Conservation (phyloP, 2,888 invertebrate species). For the Malacosoma neustria region DNA sequence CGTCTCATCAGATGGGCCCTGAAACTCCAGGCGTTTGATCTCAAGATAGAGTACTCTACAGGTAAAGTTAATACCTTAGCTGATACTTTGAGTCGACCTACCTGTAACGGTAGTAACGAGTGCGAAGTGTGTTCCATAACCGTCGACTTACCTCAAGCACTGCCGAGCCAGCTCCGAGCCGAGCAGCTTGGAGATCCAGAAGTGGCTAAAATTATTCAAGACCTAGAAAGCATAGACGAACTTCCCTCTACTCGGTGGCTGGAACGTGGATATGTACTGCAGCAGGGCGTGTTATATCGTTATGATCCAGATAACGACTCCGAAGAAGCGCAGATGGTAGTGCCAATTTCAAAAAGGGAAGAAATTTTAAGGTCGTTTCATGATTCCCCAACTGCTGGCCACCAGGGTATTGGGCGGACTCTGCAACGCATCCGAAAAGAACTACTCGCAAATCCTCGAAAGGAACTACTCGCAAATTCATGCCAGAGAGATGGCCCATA, state of each 20-base stretch:
- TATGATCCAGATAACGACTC: background rate
- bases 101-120: no score
- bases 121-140: no score
- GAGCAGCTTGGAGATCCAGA: no score
- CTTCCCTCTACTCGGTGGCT: background rate
- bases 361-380: background rate
- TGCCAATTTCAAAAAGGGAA: background rate
- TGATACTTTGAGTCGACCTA: background rate
- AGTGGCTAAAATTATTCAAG: no score
- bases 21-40: conserved; percentile 2
- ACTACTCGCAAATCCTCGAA: no score
- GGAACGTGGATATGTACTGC: background rate
- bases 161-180: no score
- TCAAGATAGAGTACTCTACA: conserved; percentile 2
- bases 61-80: conserved; percentile 1
- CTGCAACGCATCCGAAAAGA: no score
- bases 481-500: no score
- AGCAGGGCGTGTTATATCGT: background rate
- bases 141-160: no score
- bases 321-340: background rate
- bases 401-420: background rate
- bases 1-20: conserved; percentile 46
- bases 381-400: background rate
- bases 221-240: background rate
- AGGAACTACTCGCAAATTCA: no score